Evolutionary conservation across 2,797 vertebrate genomes (phyloP), one percentile per base, ranked within the genome.

Genomic region (Leptatherina wallacei): DNA sequence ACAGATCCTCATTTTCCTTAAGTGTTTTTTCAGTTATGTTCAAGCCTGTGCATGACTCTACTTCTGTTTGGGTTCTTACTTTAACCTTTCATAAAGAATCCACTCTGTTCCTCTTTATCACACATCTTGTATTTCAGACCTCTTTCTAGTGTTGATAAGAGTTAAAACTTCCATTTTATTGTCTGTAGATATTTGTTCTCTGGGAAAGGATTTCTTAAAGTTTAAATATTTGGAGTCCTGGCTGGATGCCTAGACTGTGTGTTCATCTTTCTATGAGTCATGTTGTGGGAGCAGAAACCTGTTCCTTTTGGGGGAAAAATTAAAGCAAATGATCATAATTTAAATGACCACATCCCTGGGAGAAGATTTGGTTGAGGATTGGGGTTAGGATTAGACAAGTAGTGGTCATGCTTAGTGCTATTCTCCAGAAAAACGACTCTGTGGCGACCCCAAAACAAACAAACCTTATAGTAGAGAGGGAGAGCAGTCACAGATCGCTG

Each of bases 171-270:
- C 14, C 52, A 54, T 81, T 85, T 69, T 69, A 69, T 80, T 75
- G 18, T 52, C 38, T 68, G 69, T 63, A 75, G 73, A 82, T 82
- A 44, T 85, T 85, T 78, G 82, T 80, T 71, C 71, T 77, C 68
- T 65, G 68, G 66, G 61, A 89, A 86, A 69, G 76, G 79, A 74
- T 85, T 87, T 86, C 73, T 86, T 83, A 61, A 76, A 64, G 85
- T 91, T 89, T 80, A 91, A 90, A 93, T 93, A 88, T 91, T 91
- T 93, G 85, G 67, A 86, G 47, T 40, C 22, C 78, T 85, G 84
- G 83, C 86, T n/a, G 33, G 13, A 63, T 29, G 84, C 81, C 83
- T 82, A 1, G 38, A 52, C 47, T 33, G 3, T 61, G 52, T 65
- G 51, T 62, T 49, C 65, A 58, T 61, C 24, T 66, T 42, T 49